Evolutionary conservation across 1,140 invertebrate species (phyloP), one percentile per base, ranked within the genome.

Genomic region (Drosophila willistoni): DNA sequence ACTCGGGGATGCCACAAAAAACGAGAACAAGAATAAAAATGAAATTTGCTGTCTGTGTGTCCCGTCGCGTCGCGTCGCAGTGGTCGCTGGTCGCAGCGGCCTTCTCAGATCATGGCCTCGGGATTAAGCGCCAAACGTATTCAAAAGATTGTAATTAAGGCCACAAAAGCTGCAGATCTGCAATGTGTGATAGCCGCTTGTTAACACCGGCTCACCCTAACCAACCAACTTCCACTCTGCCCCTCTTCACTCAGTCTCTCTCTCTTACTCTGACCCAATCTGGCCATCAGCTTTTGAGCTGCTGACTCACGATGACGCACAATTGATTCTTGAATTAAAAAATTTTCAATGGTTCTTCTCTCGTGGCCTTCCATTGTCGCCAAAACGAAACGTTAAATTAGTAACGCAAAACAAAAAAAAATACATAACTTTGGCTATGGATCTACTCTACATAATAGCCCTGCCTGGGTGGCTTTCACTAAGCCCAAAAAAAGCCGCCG

Each of bases 131-230:
- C 85, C 84, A 89, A 89, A 89, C 81, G 85, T 90, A 89, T 90
- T 89, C 84, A 89, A 89, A 89, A 89, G 84, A 89, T 89, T 90
- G 85, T 89, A 89, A 89, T 89, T 89, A 89, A 90, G 84, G 84
- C 85, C 84, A 89, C 85, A 89, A 90, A 84, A 67, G 84, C 80
- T 78, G 85, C 75, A 87, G 84, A 89, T 87, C 84, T 89, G 85
- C 81, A 89, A 70, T 51, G 63, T 66, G 84, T 83, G 84, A 89
- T 87, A 87, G 73, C 73, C 79, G 83, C 83, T 87, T 87, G 83
- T 87, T 87, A 87, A 79, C 83, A 70, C 61, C 54, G 64, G 33
- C 41, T 22, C 71, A 42, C 54, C 59, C 29, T 12, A 67, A 39
- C 66, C 75, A 69, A 9, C 56, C 75, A 69, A 9, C 56, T 19